Percentiles rank a stretch among this genome's conserved stretches.
Evolutionary conservation across 2,888 invertebrate species (phyloP).

Genomic region (Pedicia rivosa): DNA sequence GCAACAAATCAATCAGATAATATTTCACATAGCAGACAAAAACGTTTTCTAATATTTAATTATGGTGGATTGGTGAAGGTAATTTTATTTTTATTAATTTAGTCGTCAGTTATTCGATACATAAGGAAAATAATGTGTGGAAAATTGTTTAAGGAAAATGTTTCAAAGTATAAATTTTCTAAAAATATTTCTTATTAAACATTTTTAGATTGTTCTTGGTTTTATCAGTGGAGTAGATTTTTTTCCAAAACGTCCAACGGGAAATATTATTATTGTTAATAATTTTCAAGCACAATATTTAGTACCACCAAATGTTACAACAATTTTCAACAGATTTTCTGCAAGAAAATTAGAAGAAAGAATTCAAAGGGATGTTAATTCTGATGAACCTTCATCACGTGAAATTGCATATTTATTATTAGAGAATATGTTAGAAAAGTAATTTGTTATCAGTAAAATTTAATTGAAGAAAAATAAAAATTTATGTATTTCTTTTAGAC

Average conservation of each 20-base stretch:
- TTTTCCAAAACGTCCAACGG: slow-evolving; percentile 4
- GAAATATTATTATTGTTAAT: slow-evolving; percentile 6
- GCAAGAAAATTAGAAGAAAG: background rate
- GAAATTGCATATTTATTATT: slow-evolving; percentile 1
- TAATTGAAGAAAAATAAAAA: background rate
- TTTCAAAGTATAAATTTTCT: too few relatives aligned
- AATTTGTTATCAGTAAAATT: background rate
- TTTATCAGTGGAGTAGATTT: slow-evolving; percentile 1
- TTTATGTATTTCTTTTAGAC: background rate
- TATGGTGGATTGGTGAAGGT: slow-evolving; percentile 1
- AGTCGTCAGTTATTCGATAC: too few relatives aligned
- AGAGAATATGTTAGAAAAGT: background rate
- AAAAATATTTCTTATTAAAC: too few relatives aligned
- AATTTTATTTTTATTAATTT: background rate
- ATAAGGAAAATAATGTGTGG: too few relatives aligned
- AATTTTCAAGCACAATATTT: slow-evolving; percentile 8
- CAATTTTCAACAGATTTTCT: background rate
- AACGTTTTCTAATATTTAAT: slow-evolving; percentile 6
- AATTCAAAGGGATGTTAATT: background rate
- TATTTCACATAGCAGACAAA: too few relatives aligned
- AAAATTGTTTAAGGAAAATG: too few relatives aligned
- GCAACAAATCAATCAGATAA: too few relatives aligned
- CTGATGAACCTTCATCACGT: background rate
- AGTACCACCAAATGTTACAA: background rate
- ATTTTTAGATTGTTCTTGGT: background rate